Conservation (phyloP, 2,113 vertebrate genomes). For the Lophura nycthemera region DNA sequence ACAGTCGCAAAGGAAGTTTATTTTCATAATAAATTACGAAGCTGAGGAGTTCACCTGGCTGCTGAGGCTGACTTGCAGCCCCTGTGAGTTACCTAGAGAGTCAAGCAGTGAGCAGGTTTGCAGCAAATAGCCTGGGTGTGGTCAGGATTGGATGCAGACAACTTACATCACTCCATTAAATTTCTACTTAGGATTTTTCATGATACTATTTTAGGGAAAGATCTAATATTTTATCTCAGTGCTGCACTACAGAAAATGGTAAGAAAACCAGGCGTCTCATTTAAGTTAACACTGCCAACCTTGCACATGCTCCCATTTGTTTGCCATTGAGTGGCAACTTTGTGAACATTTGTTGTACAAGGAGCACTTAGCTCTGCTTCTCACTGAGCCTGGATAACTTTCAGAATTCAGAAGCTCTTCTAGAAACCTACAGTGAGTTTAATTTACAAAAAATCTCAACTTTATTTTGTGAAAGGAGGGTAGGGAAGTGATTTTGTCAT, state of each 20-base stretch:
- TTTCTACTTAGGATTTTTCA: background rate
- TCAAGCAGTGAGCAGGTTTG: accelerated
- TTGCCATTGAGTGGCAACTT: background rate
- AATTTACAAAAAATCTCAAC: too few species aligned
- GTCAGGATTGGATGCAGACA: background rate
- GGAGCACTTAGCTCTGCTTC: background rate
- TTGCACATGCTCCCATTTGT: background rate
- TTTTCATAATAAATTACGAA: conserved; percentile 1
- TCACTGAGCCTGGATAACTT: background rate
- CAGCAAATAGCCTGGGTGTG: background rate
- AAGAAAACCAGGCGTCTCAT: background rate
- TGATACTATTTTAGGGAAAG: background rate
- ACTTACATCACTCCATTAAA: background rate
- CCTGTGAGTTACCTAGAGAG: background rate
- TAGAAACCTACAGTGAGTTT: background rate
- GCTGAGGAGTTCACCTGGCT: background rate
- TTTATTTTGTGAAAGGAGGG: background rate
- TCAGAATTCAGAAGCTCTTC: background rate
- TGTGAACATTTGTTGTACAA: background rate
- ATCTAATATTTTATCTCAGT: background rate
- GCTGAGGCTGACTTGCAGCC: background rate
- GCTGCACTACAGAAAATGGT: background rate
- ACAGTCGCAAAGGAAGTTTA: background rate
- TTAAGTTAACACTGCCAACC: background rate
- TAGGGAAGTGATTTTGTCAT: background rate